phyloP scores from a whole-genome alignment of 2,888 invertebrate genomes.

The Chymomyza procnemis region DNA sequence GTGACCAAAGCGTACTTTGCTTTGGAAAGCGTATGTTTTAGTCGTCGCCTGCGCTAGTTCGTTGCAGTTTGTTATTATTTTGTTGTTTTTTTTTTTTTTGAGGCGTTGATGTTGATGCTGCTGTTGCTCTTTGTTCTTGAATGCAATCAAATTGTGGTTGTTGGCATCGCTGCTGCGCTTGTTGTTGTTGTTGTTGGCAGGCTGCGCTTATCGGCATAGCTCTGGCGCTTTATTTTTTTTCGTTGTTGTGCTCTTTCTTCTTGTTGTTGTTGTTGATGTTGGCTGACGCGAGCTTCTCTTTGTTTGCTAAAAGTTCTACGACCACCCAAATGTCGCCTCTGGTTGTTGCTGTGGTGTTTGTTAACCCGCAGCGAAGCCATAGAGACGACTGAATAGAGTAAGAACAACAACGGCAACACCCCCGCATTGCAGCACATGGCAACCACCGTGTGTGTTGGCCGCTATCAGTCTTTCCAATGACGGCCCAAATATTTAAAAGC shows the following conservation, averaged over 20 bases:
- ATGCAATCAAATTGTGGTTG: constrained; percentile 35
- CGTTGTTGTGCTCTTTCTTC: constrained; percentile 16
- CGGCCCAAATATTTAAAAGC: neutral
- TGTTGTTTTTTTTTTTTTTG: neutral
- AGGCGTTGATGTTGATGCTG: constrained; percentile 18
- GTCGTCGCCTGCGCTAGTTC: neutral
- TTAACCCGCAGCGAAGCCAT: constrained; percentile 39
- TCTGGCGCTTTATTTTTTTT: constrained; percentile 8
- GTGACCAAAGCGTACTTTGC: too few relatives aligned
- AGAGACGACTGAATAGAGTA: neutral
- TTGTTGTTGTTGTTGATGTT: constrained; percentile 18
- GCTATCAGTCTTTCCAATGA: neutral
- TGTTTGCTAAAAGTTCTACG: constrained; percentile 41
- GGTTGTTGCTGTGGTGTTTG: constrained; percentile 21
- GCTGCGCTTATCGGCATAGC: constrained; percentile 34
- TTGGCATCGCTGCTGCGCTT: constrained; percentile 6
- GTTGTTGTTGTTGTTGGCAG: constrained; percentile 23
- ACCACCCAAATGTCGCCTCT: constrained; percentile 35
- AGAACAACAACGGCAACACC: neutral
- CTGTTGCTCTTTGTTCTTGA: constrained; percentile 41
- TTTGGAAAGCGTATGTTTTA: neutral
- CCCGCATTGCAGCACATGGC: constrained; percentile 3
- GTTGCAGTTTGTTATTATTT: constrained; percentile 5
- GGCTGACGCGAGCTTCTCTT: constrained; percentile 28
- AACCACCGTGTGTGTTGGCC: neutral